Evolutionary conservation across 2,888 invertebrate genomes (phyloP).

Genomic region (Seira sanloemensis): DNA sequence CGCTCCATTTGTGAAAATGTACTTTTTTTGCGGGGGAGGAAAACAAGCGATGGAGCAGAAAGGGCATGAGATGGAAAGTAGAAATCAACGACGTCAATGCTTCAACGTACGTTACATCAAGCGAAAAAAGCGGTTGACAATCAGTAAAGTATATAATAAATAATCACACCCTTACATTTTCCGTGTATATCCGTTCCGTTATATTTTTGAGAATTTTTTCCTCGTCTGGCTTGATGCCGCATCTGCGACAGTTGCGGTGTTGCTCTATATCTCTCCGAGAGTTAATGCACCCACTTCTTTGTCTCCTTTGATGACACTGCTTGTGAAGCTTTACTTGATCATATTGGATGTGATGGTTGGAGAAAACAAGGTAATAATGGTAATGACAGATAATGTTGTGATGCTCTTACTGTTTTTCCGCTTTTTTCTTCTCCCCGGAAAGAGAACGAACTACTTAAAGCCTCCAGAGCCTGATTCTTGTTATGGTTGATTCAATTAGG

Average conservation of each 20-base stretch:
- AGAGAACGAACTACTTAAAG: slow-evolving; percentile 2
- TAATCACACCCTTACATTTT: slow-evolving; percentile 1
- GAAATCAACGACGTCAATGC: slow-evolving; percentile 15
- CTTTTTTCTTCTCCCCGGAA: background rate
- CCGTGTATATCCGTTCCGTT: background rate
- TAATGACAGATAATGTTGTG: slow-evolving; percentile 37
- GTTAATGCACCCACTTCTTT: slow-evolving; percentile 8
- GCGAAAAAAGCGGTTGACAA: background rate
- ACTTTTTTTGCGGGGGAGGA: slow-evolving; percentile 48
- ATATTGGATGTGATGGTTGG: slow-evolving; percentile 8
- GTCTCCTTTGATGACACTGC: background rate
- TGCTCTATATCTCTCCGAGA: too few species aligned
- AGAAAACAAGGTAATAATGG: slow-evolving; percentile 22
- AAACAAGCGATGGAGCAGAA: background rate
- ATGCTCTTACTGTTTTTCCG: background rate
- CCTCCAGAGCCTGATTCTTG: slow-evolving; percentile 6
- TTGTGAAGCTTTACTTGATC: background rate
- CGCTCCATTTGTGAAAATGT: background rate
- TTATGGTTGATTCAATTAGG: slow-evolving; percentile 29
- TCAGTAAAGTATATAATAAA: slow-evolving; percentile 10
- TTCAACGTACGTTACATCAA: too few species aligned
- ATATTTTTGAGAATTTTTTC: background rate
- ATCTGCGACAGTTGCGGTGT: too few species aligned
- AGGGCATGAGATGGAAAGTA: background rate
- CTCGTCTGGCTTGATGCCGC: background rate